Evolutionary conservation across 2,888 invertebrate genomes (phyloP).

Genomic region (Melinaea menophilus): DNA sequence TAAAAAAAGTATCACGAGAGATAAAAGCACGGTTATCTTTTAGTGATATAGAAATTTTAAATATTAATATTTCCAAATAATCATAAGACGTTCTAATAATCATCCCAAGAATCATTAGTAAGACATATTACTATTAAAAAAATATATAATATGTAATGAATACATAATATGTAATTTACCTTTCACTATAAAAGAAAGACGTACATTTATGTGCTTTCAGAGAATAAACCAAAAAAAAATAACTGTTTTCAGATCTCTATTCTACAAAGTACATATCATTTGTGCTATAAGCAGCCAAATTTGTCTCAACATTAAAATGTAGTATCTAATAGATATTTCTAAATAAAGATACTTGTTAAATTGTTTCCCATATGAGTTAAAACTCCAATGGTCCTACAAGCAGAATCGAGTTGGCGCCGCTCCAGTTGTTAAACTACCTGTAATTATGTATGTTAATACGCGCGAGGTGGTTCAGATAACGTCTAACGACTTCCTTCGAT

Average conservation of each 20-base stretch:
- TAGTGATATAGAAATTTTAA: too few relatives aligned
- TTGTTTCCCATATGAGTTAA: conserved; percentile 59
- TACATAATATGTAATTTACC: too few relatives aligned
- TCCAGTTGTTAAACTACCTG: conserved; percentile 73
- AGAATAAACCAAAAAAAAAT: too few relatives aligned
- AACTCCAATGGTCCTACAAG: conserved; percentile 65
- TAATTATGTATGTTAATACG: conserved; percentile 77
- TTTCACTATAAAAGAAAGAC: too few relatives aligned
- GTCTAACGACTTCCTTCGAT: conserved; percentile 77
- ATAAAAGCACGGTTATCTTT: too few relatives aligned
- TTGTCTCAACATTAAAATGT: conserved; percentile 10
- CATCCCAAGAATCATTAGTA: too few relatives aligned
- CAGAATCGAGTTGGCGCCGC: conserved; percentile 62
- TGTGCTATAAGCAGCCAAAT: conserved; percentile 4
- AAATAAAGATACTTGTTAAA: conserved; percentile 42
- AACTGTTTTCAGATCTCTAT: not conserved
- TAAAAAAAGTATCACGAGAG: too few relatives aligned
- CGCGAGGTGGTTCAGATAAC: conserved; percentile 72
- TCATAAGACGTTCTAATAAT: too few relatives aligned
- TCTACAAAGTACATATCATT: not conserved
- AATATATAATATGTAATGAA: too few relatives aligned
- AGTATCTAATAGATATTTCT: not conserved
- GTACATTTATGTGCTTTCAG: too few relatives aligned
- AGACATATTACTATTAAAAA: too few relatives aligned
- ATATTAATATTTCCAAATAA: too few relatives aligned